These are phyloP conservation scores for Xenopus borealis DNA, from an alignment of 2,113 vertebrate genomes.

Conservation along the genomic window DNA sequence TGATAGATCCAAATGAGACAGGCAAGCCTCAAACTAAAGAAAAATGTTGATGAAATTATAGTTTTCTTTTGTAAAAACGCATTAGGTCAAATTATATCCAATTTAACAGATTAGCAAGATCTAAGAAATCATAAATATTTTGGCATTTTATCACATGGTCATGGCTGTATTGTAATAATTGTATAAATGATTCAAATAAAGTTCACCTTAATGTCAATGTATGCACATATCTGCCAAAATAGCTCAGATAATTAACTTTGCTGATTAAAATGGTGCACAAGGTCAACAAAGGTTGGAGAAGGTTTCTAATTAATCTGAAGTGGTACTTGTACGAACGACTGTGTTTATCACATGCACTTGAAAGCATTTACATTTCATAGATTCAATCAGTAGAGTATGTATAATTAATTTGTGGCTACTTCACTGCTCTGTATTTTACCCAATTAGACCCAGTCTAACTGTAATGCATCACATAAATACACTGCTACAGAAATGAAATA, in stretches of 20 bases:
- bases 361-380: constrained; percentile 2
- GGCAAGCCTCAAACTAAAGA: too few species aligned
- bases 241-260: constrained; percentile 22
- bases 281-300: constrained; percentile 28
- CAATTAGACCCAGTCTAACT: neutral
- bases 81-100: too few species aligned
- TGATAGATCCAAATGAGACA: too few species aligned
- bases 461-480: neutral
- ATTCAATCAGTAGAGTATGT: constrained; percentile 22
- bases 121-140: neutral
- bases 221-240: constrained; percentile 13
- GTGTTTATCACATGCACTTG: constrained; percentile 14
- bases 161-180: constrained; percentile 12
- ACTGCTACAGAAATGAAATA: neutral
- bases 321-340: constrained; percentile 20
- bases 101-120: too few species aligned
- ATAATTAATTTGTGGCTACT: constrained; percentile 12
- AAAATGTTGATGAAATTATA: too few species aligned
- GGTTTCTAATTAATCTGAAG: constrained; percentile 34
- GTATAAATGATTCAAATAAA: constrained; percentile 7
- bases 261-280: constrained; percentile 18
- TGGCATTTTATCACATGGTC: neutral
- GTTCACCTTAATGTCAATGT: constrained; percentile 15
- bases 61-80: too few species aligned
- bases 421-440: neutral